Evolutionary conservation across 2,113 vertebrate species (phyloP).

Genomic region (Peromyscus californicus): DNA sequence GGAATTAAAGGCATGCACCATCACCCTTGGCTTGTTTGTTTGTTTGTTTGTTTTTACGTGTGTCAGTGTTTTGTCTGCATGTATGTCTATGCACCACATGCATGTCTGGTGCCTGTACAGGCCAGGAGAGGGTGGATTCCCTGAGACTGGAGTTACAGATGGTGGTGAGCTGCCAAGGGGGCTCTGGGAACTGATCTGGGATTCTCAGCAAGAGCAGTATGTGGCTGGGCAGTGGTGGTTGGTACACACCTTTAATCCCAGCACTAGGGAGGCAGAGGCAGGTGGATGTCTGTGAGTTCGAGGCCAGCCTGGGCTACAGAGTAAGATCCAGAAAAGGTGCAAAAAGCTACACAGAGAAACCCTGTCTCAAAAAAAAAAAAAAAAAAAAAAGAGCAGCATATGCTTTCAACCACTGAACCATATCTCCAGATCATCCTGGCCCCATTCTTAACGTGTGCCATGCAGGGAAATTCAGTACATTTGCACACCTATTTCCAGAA

Average conservation of each 20-base stretch:
- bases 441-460: background rate
- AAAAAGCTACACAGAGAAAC: too few species aligned
- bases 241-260: too few species aligned
- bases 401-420: background rate
- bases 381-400: too few species aligned
- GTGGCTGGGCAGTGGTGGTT: too few species aligned
- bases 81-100: background rate
- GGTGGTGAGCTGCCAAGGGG: background rate
- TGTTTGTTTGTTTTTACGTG: background rate
- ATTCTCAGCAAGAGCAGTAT: background rate
- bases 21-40: background rate
- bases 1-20: background rate
- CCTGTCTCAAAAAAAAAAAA: too few species aligned
- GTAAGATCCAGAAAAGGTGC: too few species aligned
- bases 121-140: background rate
- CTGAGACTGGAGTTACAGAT: background rate
- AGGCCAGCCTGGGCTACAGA: too few species aligned
- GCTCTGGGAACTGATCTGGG: background rate
- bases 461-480: background rate
- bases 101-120: background rate
- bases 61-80: background rate
- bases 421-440: background rate
- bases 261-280: too few species aligned
- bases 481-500: background rate
- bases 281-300: too few species aligned